Percentiles rank a stretch among this genome's conserved stretches.
Evolutionary conservation across 2,888 invertebrate species (phyloP).

Genomic region (Galerucella calmariensis): DNA sequence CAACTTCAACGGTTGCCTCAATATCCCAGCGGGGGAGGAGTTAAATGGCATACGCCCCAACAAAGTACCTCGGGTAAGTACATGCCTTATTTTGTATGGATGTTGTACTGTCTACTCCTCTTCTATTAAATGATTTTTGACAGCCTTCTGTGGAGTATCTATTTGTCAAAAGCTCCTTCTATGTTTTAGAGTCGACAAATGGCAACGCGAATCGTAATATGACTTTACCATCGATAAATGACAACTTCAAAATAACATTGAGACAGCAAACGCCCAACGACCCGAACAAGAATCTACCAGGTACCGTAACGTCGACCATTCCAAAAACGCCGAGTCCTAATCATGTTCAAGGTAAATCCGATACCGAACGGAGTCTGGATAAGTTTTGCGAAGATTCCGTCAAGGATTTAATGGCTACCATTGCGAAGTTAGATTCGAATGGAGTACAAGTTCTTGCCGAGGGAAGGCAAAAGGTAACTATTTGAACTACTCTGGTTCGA

Average conservation of each 20-base stretch:
- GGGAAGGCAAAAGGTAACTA: slow-evolving; percentile 56
- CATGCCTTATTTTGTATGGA: not conserved
- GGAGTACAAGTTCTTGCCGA: slow-evolving; percentile 81
- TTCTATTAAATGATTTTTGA: too few species aligned
- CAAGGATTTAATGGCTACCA: slow-evolving; percentile 87
- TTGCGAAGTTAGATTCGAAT: slow-evolving; percentile 87
- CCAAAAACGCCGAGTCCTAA: slow-evolving; percentile 88
- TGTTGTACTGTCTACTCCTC: too few species aligned
- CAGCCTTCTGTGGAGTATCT: too few species aligned
- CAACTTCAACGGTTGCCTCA: slow-evolving; percentile 46
- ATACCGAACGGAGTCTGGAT: slow-evolving; percentile 77
- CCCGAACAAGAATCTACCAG: slow-evolving; percentile 56
- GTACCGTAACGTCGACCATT: slow-evolving; percentile 80
- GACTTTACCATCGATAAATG: slow-evolving; percentile 63
- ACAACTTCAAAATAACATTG: slow-evolving; percentile 78
- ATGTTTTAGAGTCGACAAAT: slow-evolving; percentile 28
- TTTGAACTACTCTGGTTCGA: slow-evolving; percentile 26
- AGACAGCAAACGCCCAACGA: slow-evolving; percentile 61
- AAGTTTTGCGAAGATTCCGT: slow-evolving; percentile 87
- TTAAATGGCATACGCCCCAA: slow-evolving; percentile 83
- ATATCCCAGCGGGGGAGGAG: slow-evolving; percentile 42
- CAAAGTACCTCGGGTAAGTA: slow-evolving; percentile 59
- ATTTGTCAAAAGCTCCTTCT: too few species aligned
- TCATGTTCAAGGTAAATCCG: slow-evolving; percentile 67
- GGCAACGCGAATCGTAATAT: slow-evolving; percentile 49